Evolutionary conservation across 2,797 vertebrate species (phyloP).

Genomic region (Microctenopoma lineatum): DNA sequence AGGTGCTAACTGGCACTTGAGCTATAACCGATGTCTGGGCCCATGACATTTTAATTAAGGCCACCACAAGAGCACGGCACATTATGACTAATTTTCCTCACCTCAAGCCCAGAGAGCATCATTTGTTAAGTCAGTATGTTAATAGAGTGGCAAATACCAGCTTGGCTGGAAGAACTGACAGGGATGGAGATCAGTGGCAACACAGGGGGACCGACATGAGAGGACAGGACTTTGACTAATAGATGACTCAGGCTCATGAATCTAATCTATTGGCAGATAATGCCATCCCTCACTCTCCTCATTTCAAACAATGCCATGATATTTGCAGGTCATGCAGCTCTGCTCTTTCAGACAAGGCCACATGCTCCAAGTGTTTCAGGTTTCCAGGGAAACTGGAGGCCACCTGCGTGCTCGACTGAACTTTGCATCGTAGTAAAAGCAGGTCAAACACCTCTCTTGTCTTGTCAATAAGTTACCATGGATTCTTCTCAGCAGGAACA

Average conservation of each 20-base stretch:
- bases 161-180: conserved; percentile 18
- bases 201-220: conserved; percentile 17
- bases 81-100: conserved; percentile 69
- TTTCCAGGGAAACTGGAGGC: conserved; percentile 78
- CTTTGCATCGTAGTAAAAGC: conserved; percentile 74
- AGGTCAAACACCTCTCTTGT: conserved; percentile 72
- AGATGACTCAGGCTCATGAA: conserved; percentile 34
- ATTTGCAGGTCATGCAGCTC: conserved; percentile 35
- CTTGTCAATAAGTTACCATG: conserved; percentile 73
- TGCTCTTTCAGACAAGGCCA: conserved; percentile 46
- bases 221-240: conserved; percentile 43
- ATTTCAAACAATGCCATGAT: conserved; percentile 46
- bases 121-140: conserved; percentile 66
- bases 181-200: conserved; percentile 39
- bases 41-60: conserved; percentile 74
- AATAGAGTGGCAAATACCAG: conserved; percentile 51
- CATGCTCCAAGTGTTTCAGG: conserved; percentile 56
- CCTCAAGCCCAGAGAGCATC: conserved; percentile 55
- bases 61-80: conserved; percentile 60
- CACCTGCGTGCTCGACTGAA: conserved; percentile 68
- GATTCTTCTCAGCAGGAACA: conserved; percentile 48
- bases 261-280: conserved; percentile 21
- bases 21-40: conserved; percentile 57
- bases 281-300: conserved; percentile 13
- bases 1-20: conserved; percentile 56